Base-by-base conservation (phyloP, 2,797 vertebrate species). In the Phylloscopus collybita region DNA sequence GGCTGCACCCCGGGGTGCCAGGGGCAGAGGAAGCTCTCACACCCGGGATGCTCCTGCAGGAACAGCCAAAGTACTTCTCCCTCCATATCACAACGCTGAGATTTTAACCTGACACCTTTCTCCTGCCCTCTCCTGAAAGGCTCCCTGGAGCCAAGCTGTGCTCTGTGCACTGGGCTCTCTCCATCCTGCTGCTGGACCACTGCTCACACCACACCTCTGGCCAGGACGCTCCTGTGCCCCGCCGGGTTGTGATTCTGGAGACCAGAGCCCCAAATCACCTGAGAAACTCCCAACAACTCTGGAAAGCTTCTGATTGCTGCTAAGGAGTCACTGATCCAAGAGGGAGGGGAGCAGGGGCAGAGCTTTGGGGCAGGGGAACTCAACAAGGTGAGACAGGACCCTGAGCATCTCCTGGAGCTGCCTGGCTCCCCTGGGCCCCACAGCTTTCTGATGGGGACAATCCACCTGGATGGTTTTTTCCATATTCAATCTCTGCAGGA, bases 1-100 rank as follows among this genome's bases (percentile, higher is more conserved):
- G n/a, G n/a, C 2, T 4, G 51, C 42, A 32, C 1, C 50, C 3
- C 13, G 34, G 15, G 1, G 2, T 17, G 0, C 0, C 1, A 0
- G 2, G 53, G 49, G 42, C 70, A 45, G 21, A 11, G 6, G 2
- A 2, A 49, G 64, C 80, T 30, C 91, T n/a, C 0, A 0, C 27
- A 22, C 13, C n/a, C 1, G 0, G 56, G 49, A 9, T 3, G 66
- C 66, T 69, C 51, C 72, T 5, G 45, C 67, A 80, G 9, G 2
- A 70, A 62, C 19, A 7, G 76, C 57, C 14, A 1, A 1, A 11
- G 25, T 0, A 0, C 11, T 70, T 27, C 53, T 16, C 49, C 36
- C 49, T 61, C 20, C 6, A 1, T 45, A 38, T 0, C 56, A 6
- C 0, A 5, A 4, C 42, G 1, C 13, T 0, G 26, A 85, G 34